Evolutionary conservation across 2,113 vertebrate species (phyloP).

Genomic region (Morone saxatilis): DNA sequence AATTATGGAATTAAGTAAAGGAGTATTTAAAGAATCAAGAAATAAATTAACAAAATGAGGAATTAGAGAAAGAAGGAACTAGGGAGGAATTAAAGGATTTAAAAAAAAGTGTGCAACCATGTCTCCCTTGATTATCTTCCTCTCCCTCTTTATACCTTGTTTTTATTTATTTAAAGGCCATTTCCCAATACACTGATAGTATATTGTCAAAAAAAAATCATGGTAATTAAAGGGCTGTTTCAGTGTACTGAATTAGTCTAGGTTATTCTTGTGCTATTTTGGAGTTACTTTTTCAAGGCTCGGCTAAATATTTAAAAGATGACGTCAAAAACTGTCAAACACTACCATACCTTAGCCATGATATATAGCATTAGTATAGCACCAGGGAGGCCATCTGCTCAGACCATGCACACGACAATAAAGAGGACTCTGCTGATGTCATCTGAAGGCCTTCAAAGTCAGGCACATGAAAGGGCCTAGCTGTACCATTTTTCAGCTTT

Average conservation of each 20-base stretch:
- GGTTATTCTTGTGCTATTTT: slow-evolving; percentile 1
- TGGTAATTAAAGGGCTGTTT: neutral
- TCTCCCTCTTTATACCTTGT: neutral
- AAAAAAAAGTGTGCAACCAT: neutral
- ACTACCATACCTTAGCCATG: slow-evolving; percentile 14
- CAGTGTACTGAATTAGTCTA: neutral
- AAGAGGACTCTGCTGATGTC: slow-evolving; percentile 47
- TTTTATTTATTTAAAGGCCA: neutral
- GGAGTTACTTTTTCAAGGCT: neutral
- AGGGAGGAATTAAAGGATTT: neutral
- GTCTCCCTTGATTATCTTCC: neutral
- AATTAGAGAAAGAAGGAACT: neutral
- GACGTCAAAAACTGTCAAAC: slow-evolving; percentile 38
- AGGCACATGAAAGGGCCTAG: slow-evolving; percentile 45
- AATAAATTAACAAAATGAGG: neutral
- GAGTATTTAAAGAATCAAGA: neutral
- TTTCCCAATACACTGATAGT: neutral
- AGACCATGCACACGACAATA: slow-evolving; percentile 32
- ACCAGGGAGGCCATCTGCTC: slow-evolving; percentile 44
- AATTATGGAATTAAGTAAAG: neutral
- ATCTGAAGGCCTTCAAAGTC: slow-evolving; percentile 44
- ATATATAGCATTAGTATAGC: slow-evolving; percentile 18
- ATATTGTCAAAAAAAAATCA: neutral
- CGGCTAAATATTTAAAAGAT: slow-evolving; percentile 36
- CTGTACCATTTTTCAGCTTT: slow-evolving; percentile 37